phyloP scores from a whole-genome alignment of 2,797 vertebrate genomes.

The Parauchenoglanis ngamensis region DNA sequence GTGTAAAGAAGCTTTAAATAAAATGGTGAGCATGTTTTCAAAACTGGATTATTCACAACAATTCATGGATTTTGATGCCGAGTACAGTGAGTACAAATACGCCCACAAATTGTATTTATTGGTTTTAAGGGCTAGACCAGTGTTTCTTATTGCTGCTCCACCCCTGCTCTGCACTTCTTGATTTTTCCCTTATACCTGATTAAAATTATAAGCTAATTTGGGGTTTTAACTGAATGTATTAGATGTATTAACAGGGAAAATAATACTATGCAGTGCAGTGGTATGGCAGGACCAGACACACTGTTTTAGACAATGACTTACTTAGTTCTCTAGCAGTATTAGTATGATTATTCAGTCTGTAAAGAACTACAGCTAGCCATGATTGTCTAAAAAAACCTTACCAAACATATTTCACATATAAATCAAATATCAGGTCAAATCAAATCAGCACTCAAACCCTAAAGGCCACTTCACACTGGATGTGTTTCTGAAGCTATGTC shows the following conservation, averaged over 20 bases:
- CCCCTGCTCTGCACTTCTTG: neutral
- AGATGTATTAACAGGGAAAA: neutral
- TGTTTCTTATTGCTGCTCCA: neutral
- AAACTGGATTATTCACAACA: neutral
- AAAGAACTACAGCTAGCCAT: neutral
- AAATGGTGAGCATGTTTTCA: neutral
- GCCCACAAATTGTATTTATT: neutral
- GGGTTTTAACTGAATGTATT: neutral
- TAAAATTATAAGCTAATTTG: constrained; percentile 17
- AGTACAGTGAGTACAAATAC: neutral
- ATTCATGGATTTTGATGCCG: neutral
- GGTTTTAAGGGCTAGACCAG: constrained; percentile 2
- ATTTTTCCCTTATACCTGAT: neutral
- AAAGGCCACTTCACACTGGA: neutral
- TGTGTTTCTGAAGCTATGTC: neutral
- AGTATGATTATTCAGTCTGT: neutral
- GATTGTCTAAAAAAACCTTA: neutral
- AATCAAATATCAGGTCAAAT: neutral
- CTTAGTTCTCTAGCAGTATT: neutral
- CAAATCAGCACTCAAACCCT: neutral
- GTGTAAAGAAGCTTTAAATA: neutral
- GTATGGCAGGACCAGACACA: neutral
- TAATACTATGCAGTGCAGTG: neutral
- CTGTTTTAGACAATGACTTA: neutral
- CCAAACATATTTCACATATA: neutral